Evolutionary conservation across 2,113 vertebrate species (phyloP).

Genomic region (Chionis minor): DNA sequence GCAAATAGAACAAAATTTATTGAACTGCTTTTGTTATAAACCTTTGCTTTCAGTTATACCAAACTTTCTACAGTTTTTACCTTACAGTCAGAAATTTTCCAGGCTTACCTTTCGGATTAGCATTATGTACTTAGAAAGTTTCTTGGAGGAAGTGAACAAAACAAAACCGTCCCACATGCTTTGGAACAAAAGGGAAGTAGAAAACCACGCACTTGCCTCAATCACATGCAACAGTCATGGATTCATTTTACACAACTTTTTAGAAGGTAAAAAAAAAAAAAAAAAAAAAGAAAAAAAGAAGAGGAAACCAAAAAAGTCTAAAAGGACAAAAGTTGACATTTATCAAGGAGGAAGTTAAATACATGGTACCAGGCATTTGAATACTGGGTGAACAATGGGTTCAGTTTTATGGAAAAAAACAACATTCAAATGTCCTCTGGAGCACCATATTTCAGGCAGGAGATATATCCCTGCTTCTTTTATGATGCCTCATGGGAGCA

Average conservation of each 20-base stretch:
- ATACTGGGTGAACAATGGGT: neutral
- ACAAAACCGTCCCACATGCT: neutral
- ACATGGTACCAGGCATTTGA: neutral
- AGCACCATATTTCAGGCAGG: neutral
- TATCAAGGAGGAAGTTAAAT: neutral
- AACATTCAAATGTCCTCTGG: neutral
- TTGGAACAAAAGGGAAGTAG: neutral
- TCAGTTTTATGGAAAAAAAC: neutral
- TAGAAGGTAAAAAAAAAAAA: neutral
- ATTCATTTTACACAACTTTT: neutral
- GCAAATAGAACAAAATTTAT: neutral
- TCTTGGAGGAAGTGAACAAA: neutral
- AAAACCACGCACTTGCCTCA: neutral
- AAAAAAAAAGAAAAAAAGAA: neutral
- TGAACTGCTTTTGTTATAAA: neutral
- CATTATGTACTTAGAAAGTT: neutral
- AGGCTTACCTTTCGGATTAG: neutral
- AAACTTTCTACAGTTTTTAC: neutral
- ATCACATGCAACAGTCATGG: neutral
- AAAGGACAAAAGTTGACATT: neutral
- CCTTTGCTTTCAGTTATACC: neutral
- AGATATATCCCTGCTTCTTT: neutral
- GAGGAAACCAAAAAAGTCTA: neutral
- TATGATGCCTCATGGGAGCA: neutral
- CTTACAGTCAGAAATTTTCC: neutral